Base-by-base conservation (phyloP, 2,888 invertebrate genomes). In the Nymphalis c-album region DNA sequence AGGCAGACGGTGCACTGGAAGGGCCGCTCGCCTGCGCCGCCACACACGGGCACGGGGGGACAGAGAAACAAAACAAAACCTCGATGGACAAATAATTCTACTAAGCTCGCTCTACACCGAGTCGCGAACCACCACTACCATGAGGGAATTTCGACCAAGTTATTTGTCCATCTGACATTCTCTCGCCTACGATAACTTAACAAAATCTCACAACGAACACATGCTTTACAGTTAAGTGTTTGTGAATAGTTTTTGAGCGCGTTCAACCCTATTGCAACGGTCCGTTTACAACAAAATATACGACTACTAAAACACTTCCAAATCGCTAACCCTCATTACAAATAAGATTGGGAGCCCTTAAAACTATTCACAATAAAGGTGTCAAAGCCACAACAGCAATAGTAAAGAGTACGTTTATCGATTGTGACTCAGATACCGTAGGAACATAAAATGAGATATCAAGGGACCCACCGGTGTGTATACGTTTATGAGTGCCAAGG, bases 401-500 rank as follows among this genome's bases (percentile, higher is more conserved):
- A 75, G 74, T 73, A 77, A n/a, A n/a, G 76, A 78, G 73, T 69
- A 71, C 64, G 75, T 71, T 73, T 64, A 76, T 73, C 74, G 77
- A 83, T 88, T 91, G 91, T 89, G 91, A 87, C 91, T 91, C 79
- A 76, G 91, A 91, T 75, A 90, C 91, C 91, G 81, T 82, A 82
- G 79, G 81, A 82, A 87, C 85, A 86, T 83, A 85, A 86, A 88
- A 82, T 81, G 84, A 82, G 87, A 88, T 88, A 83, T 88, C 86
- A 88, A 87, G 90, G 90, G 91, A 93, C 93, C 93, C 95, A 93
- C 93, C 93, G 78, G 96, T 95, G 87, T 96, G 96, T 80, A 95
- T 95, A 84, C 96, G 94, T 87, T 95, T 95, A 93, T 96, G 96
- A 81, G 96, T 96, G 90, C 96, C 96, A 79, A 96, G 93, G 90